phyloP scores from a whole-genome alignment of 92 coral and sea anemone genomes.

The Epizoanthus illoricatus region DNA sequence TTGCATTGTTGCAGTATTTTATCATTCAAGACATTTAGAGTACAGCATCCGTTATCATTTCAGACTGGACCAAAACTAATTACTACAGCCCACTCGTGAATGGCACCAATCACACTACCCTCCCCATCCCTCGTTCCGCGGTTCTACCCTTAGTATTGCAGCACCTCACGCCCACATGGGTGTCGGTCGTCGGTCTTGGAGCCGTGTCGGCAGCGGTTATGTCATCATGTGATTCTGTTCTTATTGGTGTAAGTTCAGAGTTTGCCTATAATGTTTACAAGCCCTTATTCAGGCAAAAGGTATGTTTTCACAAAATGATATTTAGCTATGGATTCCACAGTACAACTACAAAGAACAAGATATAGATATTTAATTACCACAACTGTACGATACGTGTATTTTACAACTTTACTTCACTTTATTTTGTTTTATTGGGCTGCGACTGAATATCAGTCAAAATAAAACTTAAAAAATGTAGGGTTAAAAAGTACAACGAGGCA shows the following conservation, averaged over 20 bases:
- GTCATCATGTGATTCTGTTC: conserved; percentile 35
- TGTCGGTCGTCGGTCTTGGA: conserved; percentile 13
- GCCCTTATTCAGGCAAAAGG: conserved; percentile 6
- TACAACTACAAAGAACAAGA: background rate
- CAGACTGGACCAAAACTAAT: conserved; percentile 51
- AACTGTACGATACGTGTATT: background rate
- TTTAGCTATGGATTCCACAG: background rate
- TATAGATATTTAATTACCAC: background rate
- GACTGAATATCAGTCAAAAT: too few relatives aligned
- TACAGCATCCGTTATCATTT: background rate
- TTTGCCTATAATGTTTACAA: conserved; percentile 17
- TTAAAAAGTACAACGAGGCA: too few relatives aligned
- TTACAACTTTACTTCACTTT: too few relatives aligned
- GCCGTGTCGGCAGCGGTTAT: conserved; percentile 36
- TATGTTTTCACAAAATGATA: background rate
- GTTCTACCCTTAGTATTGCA: conserved; percentile 10
- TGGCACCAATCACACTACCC: conserved; percentile 13
- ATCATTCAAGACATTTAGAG: too few relatives aligned
- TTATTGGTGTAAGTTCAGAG: background rate
- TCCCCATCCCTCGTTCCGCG: background rate
- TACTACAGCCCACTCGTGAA: conserved; percentile 20
- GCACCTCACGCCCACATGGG: conserved; percentile 28
- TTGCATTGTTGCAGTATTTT: too few relatives aligned
- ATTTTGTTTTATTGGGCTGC: too few relatives aligned
- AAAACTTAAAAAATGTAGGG: too few relatives aligned